These are phyloP conservation scores for Odontomyia ornata DNA, from an alignment of 2,888 invertebrate species.

Conservation along the genomic window DNA sequence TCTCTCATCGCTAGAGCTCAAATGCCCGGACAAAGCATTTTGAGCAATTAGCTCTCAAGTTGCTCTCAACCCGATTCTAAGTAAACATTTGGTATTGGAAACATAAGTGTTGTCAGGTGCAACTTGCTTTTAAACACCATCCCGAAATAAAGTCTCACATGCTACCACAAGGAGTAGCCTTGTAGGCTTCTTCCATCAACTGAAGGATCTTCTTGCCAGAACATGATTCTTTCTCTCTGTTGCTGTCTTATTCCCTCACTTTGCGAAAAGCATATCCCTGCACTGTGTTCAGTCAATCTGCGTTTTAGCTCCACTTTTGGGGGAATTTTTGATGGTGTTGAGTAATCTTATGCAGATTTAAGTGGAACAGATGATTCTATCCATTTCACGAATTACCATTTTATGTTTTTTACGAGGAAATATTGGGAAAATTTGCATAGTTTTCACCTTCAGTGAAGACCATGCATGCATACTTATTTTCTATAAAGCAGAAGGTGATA, in stretches of 20 bases:
- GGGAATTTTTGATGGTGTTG: neutral
- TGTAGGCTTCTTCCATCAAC: too few species aligned
- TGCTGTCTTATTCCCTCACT: neutral
- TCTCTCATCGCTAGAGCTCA: neutral
- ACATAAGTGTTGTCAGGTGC: constrained; percentile 21
- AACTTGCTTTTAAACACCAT: neutral
- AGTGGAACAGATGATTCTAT: constrained; percentile 42
- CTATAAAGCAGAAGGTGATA: neutral
- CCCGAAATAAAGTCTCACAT: neutral
- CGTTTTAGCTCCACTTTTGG: neutral
- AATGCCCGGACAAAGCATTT: constrained; percentile 1
- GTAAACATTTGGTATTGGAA: neutral
- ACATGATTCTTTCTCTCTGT: too few species aligned
- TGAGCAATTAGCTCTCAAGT: constrained; percentile 33
- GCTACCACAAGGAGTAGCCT: neutral
- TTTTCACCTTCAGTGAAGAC: neutral
- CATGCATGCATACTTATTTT: neutral
- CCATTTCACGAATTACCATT: constrained; percentile 42
- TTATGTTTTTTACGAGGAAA: constrained; percentile 27
- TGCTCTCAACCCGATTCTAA: neutral
- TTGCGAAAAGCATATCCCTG: too few species aligned
- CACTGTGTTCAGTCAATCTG: neutral
- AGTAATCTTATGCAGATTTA: constrained; percentile 40
- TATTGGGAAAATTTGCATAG: constrained; percentile 27
- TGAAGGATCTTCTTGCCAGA: too few species aligned